Conservation (phyloP, 2,888 invertebrate species). For the Aporophyla lueneburgensis region DNA sequence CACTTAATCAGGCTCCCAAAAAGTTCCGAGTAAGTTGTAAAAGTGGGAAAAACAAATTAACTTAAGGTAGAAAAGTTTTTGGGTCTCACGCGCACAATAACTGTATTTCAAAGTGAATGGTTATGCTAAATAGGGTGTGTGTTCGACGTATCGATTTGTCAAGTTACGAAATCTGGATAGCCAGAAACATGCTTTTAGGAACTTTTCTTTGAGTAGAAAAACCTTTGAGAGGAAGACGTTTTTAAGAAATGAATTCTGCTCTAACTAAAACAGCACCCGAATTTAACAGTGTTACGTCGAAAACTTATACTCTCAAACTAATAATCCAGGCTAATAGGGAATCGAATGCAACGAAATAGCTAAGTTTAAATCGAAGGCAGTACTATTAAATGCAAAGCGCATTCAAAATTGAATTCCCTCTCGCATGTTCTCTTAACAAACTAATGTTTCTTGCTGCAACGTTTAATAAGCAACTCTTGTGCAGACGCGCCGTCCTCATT, state of each 20-base stretch:
- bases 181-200: conserved; percentile 14
- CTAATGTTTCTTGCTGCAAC: conserved; percentile 62
- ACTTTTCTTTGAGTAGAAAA: conserved; percentile 2
- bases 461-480: conserved; percentile 63
- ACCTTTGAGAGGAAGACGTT: not conserved
- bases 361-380: conserved; percentile 7
- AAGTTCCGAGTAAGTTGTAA: conserved; percentile 54
- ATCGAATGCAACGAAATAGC: conserved; percentile 2
- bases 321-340: not conserved
- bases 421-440: conserved; percentile 53
- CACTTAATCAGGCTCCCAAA: conserved; percentile 54
- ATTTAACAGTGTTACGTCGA: not conserved
- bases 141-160: conserved; percentile 58
- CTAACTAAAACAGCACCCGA: not conserved
- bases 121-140: conserved; percentile 65
- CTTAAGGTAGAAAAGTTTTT: conserved; percentile 67
- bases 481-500: conserved; percentile 65
- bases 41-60: conserved; percentile 68
- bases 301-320: not conserved
- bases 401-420: conserved; percentile 42
- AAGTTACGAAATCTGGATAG: conserved; percentile 31
- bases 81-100: conserved; percentile 60
- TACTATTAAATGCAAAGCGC: conserved; percentile 32
- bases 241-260: not conserved
- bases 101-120: conserved; percentile 66